Evolutionary conservation across 2,888 invertebrate species (phyloP).

Genomic region (Caradrina clavipalpis): DNA sequence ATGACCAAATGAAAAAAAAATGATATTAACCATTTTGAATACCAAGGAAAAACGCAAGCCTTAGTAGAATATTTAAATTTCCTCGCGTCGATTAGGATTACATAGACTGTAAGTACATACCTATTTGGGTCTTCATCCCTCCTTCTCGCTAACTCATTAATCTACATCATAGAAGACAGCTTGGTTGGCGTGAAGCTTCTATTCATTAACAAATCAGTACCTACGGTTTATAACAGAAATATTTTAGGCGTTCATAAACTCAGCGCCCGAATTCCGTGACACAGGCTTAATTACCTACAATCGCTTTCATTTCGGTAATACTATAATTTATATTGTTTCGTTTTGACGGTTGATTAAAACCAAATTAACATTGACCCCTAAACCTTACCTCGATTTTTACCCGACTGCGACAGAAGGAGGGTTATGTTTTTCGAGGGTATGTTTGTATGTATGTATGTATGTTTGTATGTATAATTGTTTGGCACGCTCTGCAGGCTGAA

Average conservation of each 20-base stretch:
- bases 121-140: slow-evolving; percentile 23
- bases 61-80: not conserved
- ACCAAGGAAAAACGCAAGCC: not conserved
- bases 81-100: slow-evolving; percentile 25
- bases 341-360: not conserved
- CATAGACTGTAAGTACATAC: slow-evolving; percentile 8
- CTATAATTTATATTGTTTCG: not conserved
- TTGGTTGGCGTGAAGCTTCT: slow-evolving; percentile 22
- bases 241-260: slow-evolving; percentile 12
- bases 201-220: slow-evolving; percentile 44
- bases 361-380: not conserved
- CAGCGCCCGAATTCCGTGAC: not conserved
- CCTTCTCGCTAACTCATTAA: slow-evolving; percentile 34
- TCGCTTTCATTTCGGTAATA: not conserved
- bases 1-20: not conserved
- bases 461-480: too few relatives aligned
- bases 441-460: too few relatives aligned
- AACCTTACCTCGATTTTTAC: too few relatives aligned
- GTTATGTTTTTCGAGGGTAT: too few relatives aligned
- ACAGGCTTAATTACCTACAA: slow-evolving; percentile 2
- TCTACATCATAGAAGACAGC: slow-evolving; percentile 41
- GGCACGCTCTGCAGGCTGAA: too few relatives aligned
- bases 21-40: not conserved
- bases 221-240: slow-evolving; percentile 11
- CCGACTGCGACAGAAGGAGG: too few relatives aligned